Percentiles rank a stretch among this genome's conserved stretches.
phyloP scores from a whole-genome alignment of 2,888 invertebrate species.

The Lithophane ornitopus region DNA sequence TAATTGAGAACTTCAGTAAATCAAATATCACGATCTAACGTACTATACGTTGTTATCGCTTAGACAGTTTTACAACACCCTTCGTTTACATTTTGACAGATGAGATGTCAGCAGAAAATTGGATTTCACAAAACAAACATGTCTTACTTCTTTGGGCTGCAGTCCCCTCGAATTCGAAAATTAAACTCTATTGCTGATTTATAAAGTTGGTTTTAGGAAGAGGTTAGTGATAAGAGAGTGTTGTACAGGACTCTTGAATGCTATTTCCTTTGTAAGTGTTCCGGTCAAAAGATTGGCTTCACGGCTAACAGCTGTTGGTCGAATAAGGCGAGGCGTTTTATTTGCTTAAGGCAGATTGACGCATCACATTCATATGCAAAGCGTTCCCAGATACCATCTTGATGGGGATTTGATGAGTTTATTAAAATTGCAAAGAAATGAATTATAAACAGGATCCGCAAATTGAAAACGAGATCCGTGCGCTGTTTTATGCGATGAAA shows the following conservation, averaged over 20 bases:
- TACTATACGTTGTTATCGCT: conserved; percentile 58
- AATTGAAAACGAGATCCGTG: conserved; percentile 56
- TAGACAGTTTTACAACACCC: conserved; percentile 80
- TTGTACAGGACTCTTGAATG: conserved; percentile 54
- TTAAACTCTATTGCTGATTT: conserved; percentile 55
- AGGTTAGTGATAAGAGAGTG: conserved; percentile 6
- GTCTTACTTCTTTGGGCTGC: conserved; percentile 76
- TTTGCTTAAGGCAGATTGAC: conserved; percentile 81
- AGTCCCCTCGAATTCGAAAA: conserved; percentile 51
- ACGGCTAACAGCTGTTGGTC: conserved; percentile 76
- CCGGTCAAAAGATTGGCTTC: conserved; percentile 75
- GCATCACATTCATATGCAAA: conserved; percentile 78
- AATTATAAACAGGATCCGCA: conserved; percentile 61
- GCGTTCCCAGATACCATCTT: conserved; percentile 73
- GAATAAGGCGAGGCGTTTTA: conserved; percentile 74
- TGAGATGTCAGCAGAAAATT: conserved; percentile 90
- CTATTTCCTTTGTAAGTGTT: conserved; percentile 68
- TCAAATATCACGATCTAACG: conserved; percentile 61
- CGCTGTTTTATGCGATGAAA: conserved; percentile 57
- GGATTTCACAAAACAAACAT: conserved; percentile 90
- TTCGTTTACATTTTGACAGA: conserved; percentile 84
- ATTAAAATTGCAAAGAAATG: conserved; percentile 76
- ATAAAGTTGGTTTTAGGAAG: conserved; percentile 56
- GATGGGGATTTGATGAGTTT: conserved; percentile 79
- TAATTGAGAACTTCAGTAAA: conserved; percentile 34